Base-by-base conservation (phyloP, 2,113 vertebrate species). In the Hydrolagus affinis region DNA sequence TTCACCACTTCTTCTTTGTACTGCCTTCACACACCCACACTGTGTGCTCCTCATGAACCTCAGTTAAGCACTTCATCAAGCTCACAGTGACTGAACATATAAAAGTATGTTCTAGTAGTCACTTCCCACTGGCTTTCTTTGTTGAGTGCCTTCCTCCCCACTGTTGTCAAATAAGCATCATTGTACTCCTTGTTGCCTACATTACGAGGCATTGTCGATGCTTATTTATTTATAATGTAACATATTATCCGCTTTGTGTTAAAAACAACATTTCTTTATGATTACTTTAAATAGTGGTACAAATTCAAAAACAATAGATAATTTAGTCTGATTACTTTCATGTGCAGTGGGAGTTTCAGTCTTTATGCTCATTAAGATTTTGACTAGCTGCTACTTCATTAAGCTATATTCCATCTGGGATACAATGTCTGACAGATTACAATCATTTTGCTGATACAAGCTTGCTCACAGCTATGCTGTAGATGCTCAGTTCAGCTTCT, bases 361-460 rank as follows among this genome's bases (percentile, higher is more conserved):
- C 14, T 66, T 83, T 66, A 83, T 66, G 60, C 62, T 80, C 23
- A 78, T 28, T 83, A 83, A 83, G 9, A 30, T 83, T 66, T 60
- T 66, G 60, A 66, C 62, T 66, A 10, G 28, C 62, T 83, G 78
- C 62, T 68, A 83, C 78, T 66, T 83, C 60, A 83, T 83, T 83
- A 64, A 66, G 8, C 78, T 66, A 66, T 83, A 32, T 83, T 68
- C 78, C 25, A 66, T 66, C 62, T 15, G 78, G 78, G 32, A 66
- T 21, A 68, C 8, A 14, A 83, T 83, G 23, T 66, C 78, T 32
- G 62, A 83, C 62, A 30, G 23, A 21, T 32, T 66, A 83, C 8
- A 0, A 64, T 62, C 59, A 80, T 80, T 80, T 25, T 68, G 78
- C 73, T 21, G 8, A 75, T 56, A 75, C 73, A 56, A 44, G 2